Conservation (phyloP, 2,797 vertebrate species). For the Hephaestus fuliginosus region DNA sequence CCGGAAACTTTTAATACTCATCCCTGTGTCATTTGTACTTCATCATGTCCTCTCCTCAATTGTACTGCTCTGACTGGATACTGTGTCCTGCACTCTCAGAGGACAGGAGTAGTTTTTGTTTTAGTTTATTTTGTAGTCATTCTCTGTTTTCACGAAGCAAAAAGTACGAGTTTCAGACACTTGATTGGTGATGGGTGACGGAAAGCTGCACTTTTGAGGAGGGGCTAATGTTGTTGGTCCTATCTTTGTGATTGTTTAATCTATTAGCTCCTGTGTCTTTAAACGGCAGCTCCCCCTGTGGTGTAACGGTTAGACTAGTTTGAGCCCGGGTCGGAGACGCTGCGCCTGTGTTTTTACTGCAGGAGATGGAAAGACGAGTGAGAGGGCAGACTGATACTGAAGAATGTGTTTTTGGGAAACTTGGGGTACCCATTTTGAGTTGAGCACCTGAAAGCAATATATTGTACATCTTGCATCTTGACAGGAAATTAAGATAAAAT, state of each 20-base stretch:
- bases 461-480: conserved; percentile 81
- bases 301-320: conserved; percentile 49
- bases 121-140: conserved; percentile 58
- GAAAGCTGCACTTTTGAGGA: conserved; percentile 77
- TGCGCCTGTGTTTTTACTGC: conserved; percentile 37
- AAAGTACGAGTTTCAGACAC: conserved; percentile 46
- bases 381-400: conserved; percentile 59
- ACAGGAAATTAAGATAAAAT: conserved; percentile 85
- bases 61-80: conserved; percentile 79
- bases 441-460: conserved; percentile 87
- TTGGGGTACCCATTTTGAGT: conserved; percentile 70
- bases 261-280: conserved; percentile 61
- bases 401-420: conserved; percentile 74
- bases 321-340: conserved; percentile 35
- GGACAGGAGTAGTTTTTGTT: conserved; percentile 60
- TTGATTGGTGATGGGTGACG: conserved; percentile 43
- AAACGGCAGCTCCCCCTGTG: conserved; percentile 75
- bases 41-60: conserved; percentile 71
- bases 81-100: conserved; percentile 74
- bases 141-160: conserved; percentile 57
- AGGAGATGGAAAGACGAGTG: conserved; percentile 27
- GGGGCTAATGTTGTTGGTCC: conserved; percentile 64
- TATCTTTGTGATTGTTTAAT: conserved; percentile 70
- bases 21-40: conserved; percentile 64
- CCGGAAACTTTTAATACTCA: conserved; percentile 66